Conservation (phyloP, 23 tunicate genomes). For the Styela clava region DNA sequence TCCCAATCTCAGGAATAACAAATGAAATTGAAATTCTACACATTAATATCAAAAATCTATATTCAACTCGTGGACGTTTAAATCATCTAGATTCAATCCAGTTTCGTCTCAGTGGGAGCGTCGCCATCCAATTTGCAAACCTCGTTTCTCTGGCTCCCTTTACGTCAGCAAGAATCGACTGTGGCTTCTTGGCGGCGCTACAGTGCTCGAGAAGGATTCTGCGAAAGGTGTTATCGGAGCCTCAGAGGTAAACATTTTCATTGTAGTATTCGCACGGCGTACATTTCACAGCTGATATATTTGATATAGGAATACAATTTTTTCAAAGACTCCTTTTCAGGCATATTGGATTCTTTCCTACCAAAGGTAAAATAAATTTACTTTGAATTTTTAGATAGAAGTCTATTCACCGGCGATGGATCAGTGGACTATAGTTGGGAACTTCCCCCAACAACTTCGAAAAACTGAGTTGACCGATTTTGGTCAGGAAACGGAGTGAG, state of each 20-base stretch:
- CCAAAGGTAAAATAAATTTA: too few relatives aligned
- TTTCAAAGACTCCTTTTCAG: too few relatives aligned
- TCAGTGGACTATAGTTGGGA: slow-evolving; percentile 44
- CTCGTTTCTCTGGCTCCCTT: slow-evolving; percentile 60
- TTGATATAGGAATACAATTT: too few relatives aligned
- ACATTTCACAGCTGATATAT: background rate
- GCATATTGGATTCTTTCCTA: too few relatives aligned
- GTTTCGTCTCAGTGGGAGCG: slow-evolving; percentile 48
- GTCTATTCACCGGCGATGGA: slow-evolving; percentile 36
- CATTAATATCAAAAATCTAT: too few relatives aligned
- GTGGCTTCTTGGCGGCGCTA: slow-evolving; percentile 71
- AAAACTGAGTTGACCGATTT: too few relatives aligned
- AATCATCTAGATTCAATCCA: slow-evolving; percentile 55
- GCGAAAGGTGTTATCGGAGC: slow-evolving; percentile 35
- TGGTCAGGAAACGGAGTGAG: too few relatives aligned
- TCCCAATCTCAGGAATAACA: too few relatives aligned
- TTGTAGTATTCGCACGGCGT: background rate
- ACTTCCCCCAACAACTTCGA: too few relatives aligned
- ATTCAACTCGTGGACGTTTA: too few relatives aligned
- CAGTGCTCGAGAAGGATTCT: slow-evolving; percentile 32
- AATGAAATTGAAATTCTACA: too few relatives aligned
- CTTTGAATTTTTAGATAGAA: slow-evolving; percentile 48
- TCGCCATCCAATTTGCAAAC: slow-evolving; percentile 35
- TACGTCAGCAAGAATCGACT: slow-evolving; percentile 29
- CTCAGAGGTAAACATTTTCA: slow-evolving; percentile 21